phyloP scores from a whole-genome alignment of 2,113 vertebrate species.

The Cyphotilapia sp. region DNA sequence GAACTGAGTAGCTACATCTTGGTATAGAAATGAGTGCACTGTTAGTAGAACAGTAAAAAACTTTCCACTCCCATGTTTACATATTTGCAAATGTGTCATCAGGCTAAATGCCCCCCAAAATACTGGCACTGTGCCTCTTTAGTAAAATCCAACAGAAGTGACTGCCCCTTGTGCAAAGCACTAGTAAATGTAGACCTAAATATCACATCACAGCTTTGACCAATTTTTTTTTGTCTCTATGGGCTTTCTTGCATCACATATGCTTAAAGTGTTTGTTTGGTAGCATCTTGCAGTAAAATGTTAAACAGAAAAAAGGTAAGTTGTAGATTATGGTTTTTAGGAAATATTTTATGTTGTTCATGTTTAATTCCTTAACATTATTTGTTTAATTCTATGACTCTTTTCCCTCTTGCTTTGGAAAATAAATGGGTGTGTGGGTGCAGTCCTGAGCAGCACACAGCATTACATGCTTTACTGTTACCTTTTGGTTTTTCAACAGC shows the following conservation, averaged over 20 bases:
- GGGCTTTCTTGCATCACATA: not conserved
- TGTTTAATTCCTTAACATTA: not conserved
- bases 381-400: not conserved
- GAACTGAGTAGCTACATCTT: not conserved
- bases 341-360: not conserved
- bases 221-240: not conserved
- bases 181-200: not conserved
- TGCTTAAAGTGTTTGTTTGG: not conserved
- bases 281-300: not conserved
- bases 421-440: not conserved
- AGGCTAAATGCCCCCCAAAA: not conserved
- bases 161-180: rapidly evolving
- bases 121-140: not conserved
- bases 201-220: not conserved
- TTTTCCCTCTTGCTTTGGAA: not conserved
- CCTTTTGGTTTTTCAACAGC: not conserved
- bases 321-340: not conserved
- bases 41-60: not conserved
- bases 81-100: not conserved
- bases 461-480: not conserved
- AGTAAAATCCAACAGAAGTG: not conserved
- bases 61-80: not conserved
- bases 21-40: not conserved
- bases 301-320: not conserved
- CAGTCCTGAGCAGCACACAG: not conserved